Evolutionary conservation across 2,113 vertebrate species (phyloP).

Genomic region (Trogon melanurus): DNA sequence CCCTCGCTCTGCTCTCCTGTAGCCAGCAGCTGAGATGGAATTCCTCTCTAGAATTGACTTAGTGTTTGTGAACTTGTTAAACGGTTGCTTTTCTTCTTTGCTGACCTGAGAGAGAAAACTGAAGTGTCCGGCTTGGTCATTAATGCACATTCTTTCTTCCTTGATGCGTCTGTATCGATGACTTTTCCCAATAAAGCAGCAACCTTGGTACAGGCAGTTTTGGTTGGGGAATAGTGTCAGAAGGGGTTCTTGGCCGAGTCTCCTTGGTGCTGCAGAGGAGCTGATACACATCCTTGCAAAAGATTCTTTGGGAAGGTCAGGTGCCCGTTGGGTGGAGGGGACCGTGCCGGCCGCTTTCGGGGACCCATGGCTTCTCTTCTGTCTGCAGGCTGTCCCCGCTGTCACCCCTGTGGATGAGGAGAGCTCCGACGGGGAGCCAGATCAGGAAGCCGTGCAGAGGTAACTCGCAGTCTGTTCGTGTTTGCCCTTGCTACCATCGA

Average conservation of each 20-base stretch:
- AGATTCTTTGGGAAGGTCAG: not conserved
- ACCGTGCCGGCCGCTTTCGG: not conserved
- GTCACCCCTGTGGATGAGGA: constrained; percentile 98
- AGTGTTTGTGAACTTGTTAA: no score
- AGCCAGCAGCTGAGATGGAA: not conserved
- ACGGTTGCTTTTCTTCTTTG: not conserved
- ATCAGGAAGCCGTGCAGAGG: constrained; percentile 98
- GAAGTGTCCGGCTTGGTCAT: accelerated
- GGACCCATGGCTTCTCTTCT: constrained; percentile 19
- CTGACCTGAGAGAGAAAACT: not conserved
- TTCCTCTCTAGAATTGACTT: not conserved
- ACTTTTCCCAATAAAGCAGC: not conserved
- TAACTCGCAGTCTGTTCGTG: constrained; percentile 74
- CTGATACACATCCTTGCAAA: not conserved
- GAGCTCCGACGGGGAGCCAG: constrained; percentile 94
- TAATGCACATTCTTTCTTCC: accelerated
- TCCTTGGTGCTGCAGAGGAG: not conserved
- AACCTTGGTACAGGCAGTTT: not conserved
- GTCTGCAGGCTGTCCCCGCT: constrained; percentile 84
- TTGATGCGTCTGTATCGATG: not conserved
- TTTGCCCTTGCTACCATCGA: constrained; percentile 55
- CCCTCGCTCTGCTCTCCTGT: not conserved
- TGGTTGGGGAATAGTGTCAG: not conserved
- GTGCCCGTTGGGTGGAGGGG: accelerated
- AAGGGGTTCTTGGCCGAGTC: not conserved